Evolutionary conservation across 1,140 invertebrate species (phyloP).

Genomic region (Temnothorax curvispinosus): DNA sequence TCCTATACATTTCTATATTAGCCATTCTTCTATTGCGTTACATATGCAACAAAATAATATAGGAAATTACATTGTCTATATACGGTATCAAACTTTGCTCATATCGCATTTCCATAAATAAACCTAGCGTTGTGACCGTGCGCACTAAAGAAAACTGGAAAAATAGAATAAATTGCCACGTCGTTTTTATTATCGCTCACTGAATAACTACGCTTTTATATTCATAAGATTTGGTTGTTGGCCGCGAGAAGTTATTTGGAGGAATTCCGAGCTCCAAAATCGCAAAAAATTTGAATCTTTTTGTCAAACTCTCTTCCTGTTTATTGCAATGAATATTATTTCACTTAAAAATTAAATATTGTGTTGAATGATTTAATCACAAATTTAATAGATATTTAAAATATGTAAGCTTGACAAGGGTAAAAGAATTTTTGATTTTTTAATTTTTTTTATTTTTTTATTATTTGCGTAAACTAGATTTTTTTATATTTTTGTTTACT

Average conservation of each 20-base stretch:
- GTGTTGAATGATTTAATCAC: not conserved
- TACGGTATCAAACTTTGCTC: not conserved
- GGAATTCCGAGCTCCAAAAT: not conserved
- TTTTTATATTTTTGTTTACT: not conserved
- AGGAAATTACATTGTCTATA: not conserved
- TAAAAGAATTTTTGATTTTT: not conserved
- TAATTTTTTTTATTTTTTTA: not conserved
- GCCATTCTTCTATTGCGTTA: conserved; percentile 5
- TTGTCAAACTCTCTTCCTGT: not conserved
- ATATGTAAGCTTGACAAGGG: not conserved
- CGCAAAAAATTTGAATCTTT: not conserved
- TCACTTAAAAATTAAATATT: not conserved
- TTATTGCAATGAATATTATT: not conserved
- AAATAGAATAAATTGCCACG: not conserved
- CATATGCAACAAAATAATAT: conserved; percentile 6
- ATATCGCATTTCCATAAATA: conserved; percentile 33
- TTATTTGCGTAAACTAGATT: not conserved
- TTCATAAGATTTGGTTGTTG: not conserved
- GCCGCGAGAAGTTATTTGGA: not conserved
- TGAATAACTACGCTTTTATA: not conserved
- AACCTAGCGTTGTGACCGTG: not conserved
- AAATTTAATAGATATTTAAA: not conserved
- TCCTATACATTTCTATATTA: not conserved
- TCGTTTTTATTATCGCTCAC: not conserved
- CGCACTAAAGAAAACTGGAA: conserved; percentile 8